Base-by-base conservation (phyloP, 2,113 vertebrate genomes). In the Pantherophis guttatus region DNA sequence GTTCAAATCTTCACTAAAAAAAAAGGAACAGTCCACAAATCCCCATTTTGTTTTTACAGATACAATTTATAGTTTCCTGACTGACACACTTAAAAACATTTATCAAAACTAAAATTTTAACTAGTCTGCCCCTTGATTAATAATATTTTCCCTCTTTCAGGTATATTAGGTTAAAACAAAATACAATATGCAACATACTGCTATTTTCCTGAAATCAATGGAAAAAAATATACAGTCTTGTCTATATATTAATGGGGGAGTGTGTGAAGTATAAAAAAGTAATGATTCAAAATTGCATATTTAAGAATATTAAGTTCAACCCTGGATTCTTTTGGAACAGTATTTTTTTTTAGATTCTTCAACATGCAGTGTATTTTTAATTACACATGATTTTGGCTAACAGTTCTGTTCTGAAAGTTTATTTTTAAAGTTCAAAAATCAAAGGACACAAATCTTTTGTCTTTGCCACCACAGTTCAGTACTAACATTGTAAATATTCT, bases 1-100 rank as follows among this genome's bases (percentile, higher is more conserved):
- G 97, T 96, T 97, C 95, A 97, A 96, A 97, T 96, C 93, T 29
- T 95, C 86, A 96, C 94, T 39, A n/a, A 90, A 88, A 86, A 90
- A 93, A 96, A 97, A 95, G 95, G 95, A 96, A 95, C 93, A 95
- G 93, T 96, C 97, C 97, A 96, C 94, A 93, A 93, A 95, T 96
- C 94, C 75, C 91, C 88, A 96, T 95, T 93, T 94, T 92, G 93
- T 94, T 96, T 94, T 95, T 88, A 96, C 95, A 94, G 91, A 94
- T 86, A 96, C 96, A 93, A 94, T 89, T 94, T 94, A 91, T 95
- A 91, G 96, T 94, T 96, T 92, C 94, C 89, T 0, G 48, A 62
- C 95, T 95, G 94, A 96, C 95, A 93, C 81, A 86, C 93, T 94
- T 95, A 96, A 96, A 90, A 94, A 93, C 93, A 91, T 62, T 94